A percentile compares a stretch with the other conserved stretches of the same genome.
Conservation (phyloP, 2,797 vertebrate species). For the Sebastiscus albofasciatus region DNA sequence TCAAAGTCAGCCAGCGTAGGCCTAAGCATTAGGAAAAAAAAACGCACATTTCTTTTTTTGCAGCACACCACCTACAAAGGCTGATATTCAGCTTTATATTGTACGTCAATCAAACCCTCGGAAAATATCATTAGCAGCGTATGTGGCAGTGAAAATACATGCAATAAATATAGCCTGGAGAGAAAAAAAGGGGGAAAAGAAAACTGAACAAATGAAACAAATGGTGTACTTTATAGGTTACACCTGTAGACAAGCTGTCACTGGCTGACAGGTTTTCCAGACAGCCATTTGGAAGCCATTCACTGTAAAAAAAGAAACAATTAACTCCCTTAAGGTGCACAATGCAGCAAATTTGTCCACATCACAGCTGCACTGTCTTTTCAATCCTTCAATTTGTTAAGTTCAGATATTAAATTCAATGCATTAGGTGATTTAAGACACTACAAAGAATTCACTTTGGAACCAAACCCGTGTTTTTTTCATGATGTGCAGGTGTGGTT, state of each 20-base stretch:
- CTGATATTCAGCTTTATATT: slow-evolving; percentile 15
- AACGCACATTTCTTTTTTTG: background rate
- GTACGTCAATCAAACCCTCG: slow-evolving; percentile 21
- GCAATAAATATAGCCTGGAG: slow-evolving; percentile 4
- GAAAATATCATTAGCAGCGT: background rate
- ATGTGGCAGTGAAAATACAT: background rate
- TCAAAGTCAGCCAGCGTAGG: background rate
- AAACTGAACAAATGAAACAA: background rate
- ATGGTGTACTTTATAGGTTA: background rate
- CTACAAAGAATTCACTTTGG: background rate
- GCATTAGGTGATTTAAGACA: background rate
- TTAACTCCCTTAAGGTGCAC: background rate
- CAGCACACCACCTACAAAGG: background rate
- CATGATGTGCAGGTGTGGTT: background rate
- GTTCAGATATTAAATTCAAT: background rate
- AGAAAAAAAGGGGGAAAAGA: background rate
- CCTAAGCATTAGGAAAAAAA: background rate
- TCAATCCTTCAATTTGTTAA: background rate
- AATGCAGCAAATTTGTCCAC: background rate
- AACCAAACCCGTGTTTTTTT: background rate
- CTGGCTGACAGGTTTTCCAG: background rate
- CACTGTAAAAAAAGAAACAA: background rate
- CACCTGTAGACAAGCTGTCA: slow-evolving; percentile 14
- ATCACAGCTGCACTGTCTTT: background rate
- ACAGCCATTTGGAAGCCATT: slow-evolving; percentile 18